Evolutionary conservation across 2,888 invertebrate genomes (phyloP).

Genomic region (Laspeyria flexula): DNA sequence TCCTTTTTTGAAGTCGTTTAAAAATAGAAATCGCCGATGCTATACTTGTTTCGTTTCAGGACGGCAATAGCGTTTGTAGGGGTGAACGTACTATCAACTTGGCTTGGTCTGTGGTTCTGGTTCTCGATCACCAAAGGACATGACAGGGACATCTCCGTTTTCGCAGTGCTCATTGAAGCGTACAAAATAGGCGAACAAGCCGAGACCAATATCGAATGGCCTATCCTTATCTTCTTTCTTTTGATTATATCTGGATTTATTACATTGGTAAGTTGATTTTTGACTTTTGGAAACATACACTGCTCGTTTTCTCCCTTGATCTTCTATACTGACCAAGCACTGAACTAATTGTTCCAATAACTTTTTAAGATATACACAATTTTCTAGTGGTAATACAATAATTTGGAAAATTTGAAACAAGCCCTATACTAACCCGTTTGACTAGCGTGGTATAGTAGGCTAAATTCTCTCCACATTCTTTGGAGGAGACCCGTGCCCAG

Average conservation of each 20-base stretch:
- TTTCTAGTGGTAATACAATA: too few species aligned
- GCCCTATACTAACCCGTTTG: too few species aligned
- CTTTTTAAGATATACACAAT: too few species aligned
- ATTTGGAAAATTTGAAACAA: too few species aligned
- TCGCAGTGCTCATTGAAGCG: conserved; percentile 61
- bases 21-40: background rate
- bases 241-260: conserved; percentile 68
- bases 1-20: too few species aligned
- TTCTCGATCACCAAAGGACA: conserved; percentile 53
- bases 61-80: conserved; percentile 56
- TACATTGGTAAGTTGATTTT: conserved; percentile 62
- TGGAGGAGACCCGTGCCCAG: too few species aligned
- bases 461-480: too few species aligned
- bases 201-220: conserved; percentile 55
- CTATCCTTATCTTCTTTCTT: conserved; percentile 55
- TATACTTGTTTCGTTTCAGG: conserved; percentile 60
- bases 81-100: conserved; percentile 59
- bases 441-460: too few species aligned
- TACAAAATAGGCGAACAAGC: conserved; percentile 55
- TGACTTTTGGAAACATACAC: too few species aligned
- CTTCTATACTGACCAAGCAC: too few species aligned
- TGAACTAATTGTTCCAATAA: too few species aligned
- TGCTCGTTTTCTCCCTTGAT: too few species aligned
- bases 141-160: conserved; percentile 51
- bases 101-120: conserved; percentile 70